Conservation (phyloP, 2,113 vertebrate genomes). For the Balaenoptera acutorostrata region DNA sequence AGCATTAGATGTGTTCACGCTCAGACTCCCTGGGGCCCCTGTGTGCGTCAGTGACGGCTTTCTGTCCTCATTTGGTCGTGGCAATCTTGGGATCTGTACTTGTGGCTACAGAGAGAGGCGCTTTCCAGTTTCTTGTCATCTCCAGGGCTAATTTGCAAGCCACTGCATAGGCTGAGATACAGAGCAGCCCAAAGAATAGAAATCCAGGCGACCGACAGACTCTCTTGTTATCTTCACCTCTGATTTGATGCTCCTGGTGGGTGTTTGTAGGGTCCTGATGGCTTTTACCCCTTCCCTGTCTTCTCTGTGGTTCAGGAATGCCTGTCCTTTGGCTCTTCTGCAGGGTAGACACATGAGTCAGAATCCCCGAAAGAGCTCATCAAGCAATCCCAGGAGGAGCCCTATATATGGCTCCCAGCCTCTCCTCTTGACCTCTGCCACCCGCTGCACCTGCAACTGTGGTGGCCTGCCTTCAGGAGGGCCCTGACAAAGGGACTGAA, state of each 20-base stretch:
- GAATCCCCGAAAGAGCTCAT: neutral
- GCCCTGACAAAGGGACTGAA: neutral
- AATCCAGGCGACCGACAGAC: neutral
- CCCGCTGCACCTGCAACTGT: neutral
- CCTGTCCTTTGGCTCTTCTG: neutral
- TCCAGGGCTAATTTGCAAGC: neutral
- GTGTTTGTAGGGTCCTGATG: neutral
- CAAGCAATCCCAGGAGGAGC: neutral
- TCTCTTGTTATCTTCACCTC: neutral
- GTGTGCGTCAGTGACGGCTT: conserved; percentile 55
- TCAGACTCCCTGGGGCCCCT: conserved; percentile 55
- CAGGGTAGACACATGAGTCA: neutral
- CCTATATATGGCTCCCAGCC: neutral
- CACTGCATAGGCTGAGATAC: neutral
- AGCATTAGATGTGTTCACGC: conserved; percentile 48
- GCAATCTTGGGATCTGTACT: conserved; percentile 44
- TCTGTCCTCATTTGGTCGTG: conserved; percentile 55
- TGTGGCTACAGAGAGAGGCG: conserved; percentile 44
- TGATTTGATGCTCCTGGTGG: neutral
- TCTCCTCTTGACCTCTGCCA: neutral
- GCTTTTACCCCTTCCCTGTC: neutral
- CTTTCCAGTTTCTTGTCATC: conserved; percentile 14
- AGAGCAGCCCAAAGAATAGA: neutral
- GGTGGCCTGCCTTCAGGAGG: neutral
- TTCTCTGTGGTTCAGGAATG: neutral